Evolutionary conservation across 1,140 invertebrate genomes (phyloP).

Genomic region (Thrips palmi): DNA sequence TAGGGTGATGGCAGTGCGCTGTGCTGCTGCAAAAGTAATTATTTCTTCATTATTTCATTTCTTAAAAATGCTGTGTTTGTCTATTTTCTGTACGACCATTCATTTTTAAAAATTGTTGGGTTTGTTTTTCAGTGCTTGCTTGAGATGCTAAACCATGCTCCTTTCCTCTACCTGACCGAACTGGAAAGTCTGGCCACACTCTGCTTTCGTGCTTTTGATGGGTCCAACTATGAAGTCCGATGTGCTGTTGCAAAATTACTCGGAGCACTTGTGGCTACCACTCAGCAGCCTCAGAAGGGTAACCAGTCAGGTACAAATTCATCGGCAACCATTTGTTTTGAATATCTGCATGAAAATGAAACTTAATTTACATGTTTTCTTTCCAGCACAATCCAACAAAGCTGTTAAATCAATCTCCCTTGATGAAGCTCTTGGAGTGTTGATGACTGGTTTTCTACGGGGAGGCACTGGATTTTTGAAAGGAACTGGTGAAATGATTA

Average conservation of each 20-base stretch:
- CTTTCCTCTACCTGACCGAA: constrained; percentile 76
- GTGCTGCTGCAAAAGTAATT: constrained; percentile 60
- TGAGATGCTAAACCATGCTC: constrained; percentile 74
- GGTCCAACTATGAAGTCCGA: constrained; percentile 86
- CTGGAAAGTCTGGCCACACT: constrained; percentile 75
- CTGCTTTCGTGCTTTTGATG: constrained; percentile 81
- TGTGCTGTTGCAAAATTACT: constrained; percentile 81
- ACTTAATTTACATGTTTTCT: background rate
- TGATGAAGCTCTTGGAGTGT: constrained; percentile 77
- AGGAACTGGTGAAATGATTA: constrained; percentile 88
- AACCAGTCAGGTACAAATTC: constrained; percentile 3
- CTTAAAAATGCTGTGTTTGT: constrained; percentile 8
- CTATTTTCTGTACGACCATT: background rate
- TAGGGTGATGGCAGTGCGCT: constrained; percentile 74
- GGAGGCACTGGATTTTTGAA: constrained; percentile 91
- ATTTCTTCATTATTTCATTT: constrained; percentile 2
- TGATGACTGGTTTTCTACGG: constrained; percentile 87
- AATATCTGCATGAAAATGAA: constrained; percentile 4
- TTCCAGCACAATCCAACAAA: constrained; percentile 27
- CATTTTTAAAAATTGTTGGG: constrained; percentile 5
- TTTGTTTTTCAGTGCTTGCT: constrained; percentile 47
- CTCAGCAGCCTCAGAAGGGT: constrained; percentile 37
- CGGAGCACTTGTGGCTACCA: constrained; percentile 68
- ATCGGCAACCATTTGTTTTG: constrained; percentile 9
- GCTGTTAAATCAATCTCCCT: constrained; percentile 45